Evolutionary conservation across 2,888 invertebrate genomes (phyloP), one percentile per base, ranked within the genome.

Genomic region (Steromphala cineraria): DNA sequence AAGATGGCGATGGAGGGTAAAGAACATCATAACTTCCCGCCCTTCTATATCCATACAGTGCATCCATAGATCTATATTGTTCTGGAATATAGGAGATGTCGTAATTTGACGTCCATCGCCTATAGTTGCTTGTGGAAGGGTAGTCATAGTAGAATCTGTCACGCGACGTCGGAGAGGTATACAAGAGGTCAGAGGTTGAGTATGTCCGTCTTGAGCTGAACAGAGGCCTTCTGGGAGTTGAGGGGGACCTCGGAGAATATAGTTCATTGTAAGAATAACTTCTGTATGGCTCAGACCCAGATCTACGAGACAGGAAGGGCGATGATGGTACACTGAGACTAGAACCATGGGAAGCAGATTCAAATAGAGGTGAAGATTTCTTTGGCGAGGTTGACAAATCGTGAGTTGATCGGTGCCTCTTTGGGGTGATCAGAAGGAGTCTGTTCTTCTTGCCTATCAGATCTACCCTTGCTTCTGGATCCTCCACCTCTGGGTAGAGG

Each of bases 261-360:
- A 76, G 10, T 24, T 76, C 55, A 10, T 76, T 24, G 55, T 76
- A 55, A 15, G 76, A 76, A 15, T 21, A 76, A 36, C 76, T 31
- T 31, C 76, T 53, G 1, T 31, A 36, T 1, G 71, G 71, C 19
- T 31, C 71, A 3, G 40, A 19, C 13, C 28, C 62, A 21, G 10
- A 24, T 62, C 24, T 62, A 19, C 71, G 71, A 13, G 31, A 10
- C 36, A 71, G 4, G 36, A 71, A 71, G 40, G 71, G 71, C 0
- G 71, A 71, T 31, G 17, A 40, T n/a, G 71, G 71, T n/a, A 40
- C 31, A 19, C 71, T 71, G 71, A 71, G 71, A 15, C 71, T 71
- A 19, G 71, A 71, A 10, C 71, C 71, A 17, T 31, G 40, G 17
- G 71, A 71, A 3, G 71, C 15, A 13, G 31, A 71, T 19, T 71